Evolutionary conservation across 35 echinoderm and acorn worm species (phyloP).

Genomic region (Stichopus chloronotus): DNA sequence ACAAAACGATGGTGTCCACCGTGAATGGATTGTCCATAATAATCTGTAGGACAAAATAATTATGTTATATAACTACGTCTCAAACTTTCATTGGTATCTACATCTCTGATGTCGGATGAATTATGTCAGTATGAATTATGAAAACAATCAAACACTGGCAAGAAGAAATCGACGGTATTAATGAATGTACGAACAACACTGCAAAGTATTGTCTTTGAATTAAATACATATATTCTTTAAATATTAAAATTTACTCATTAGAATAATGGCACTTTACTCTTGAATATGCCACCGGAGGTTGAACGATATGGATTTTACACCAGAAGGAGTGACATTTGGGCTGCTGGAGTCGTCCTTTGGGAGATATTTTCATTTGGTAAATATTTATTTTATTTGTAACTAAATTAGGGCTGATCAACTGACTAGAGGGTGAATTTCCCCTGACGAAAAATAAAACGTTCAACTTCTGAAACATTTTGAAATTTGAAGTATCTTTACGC

Average conservation of each 20-base stretch:
- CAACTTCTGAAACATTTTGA: neutral
- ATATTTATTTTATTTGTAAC: neutral
- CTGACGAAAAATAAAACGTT: neutral
- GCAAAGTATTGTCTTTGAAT: no score
- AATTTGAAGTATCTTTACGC: neutral
- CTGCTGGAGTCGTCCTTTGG: slow-evolving; percentile 14
- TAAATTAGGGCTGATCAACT: neutral
- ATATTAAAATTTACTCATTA: neutral
- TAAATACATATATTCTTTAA: no score
- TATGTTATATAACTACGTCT: no score
- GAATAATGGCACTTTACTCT: neutral
- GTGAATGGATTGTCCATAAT: no score
- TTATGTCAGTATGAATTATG: no score
- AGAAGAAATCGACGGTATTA: no score
- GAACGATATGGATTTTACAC: neutral
- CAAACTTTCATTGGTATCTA: no score
- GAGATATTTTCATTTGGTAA: slow-evolving; percentile 32
- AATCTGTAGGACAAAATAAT: no score
- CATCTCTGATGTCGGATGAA: no score
- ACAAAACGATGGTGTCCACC: no score
- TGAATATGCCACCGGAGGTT: slow-evolving; percentile 22
- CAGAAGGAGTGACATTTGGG: slow-evolving; percentile 22
- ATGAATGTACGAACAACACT: no score
- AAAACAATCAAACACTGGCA: no score
- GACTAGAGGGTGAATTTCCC: neutral